Conservation (phyloP, 2,113 vertebrate species). For the Macrotus californicus region DNA sequence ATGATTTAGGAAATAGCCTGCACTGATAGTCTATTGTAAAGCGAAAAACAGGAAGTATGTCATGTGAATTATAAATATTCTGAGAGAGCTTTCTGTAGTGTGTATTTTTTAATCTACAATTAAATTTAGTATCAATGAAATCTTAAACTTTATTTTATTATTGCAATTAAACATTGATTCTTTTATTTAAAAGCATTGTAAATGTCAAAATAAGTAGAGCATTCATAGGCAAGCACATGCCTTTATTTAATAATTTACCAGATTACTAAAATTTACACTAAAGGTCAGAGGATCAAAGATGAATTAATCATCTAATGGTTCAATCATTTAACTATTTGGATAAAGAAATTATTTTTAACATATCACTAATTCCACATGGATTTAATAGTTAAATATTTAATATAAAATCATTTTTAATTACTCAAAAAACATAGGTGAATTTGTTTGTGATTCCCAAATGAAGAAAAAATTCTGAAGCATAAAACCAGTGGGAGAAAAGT, state of each 20-base stretch:
- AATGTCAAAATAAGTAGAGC: not conserved
- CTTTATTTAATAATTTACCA: not conserved
- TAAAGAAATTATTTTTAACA: not conserved
- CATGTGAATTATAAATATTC: not conserved
- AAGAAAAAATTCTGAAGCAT: not conserved
- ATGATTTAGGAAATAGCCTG: not conserved
- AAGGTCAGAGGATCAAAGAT: not conserved
- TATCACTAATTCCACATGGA: not conserved
- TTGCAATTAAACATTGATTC: not conserved
- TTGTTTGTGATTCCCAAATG: not conserved
- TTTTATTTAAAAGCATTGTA: not conserved
- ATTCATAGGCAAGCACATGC: not conserved
- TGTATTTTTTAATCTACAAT: not conserved
- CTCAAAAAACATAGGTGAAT: not conserved
- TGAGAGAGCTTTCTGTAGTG: not conserved
- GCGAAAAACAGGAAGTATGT: not conserved
- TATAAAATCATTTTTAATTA: not conserved
- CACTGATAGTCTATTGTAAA: not conserved
- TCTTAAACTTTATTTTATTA: not conserved
- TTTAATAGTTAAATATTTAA: not conserved
- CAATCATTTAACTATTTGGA: not conserved
- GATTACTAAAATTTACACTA: not conserved
- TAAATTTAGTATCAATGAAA: not conserved
- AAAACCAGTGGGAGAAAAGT: not conserved
- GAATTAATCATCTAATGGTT: not conserved